A percentile compares a stretch with the other conserved stretches of the same genome.
phyloP scores from a whole-genome alignment of 1,140 invertebrate species.

The Platorchestia sp. region DNA sequence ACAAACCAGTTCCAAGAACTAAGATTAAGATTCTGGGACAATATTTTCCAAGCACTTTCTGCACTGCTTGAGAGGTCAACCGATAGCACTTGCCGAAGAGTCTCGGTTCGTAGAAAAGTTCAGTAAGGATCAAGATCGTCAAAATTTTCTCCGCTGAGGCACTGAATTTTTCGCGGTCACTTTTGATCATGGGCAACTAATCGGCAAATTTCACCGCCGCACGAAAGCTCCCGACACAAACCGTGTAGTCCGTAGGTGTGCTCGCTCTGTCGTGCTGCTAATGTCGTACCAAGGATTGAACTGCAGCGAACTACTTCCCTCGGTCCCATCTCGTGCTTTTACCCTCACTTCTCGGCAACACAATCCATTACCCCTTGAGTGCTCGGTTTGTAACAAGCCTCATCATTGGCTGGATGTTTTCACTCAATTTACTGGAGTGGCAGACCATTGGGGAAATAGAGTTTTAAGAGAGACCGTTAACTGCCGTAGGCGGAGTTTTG shows the following conservation, averaged over 20 bases:
- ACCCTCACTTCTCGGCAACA: constrained; percentile 36
- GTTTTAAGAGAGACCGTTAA: constrained; percentile 53
- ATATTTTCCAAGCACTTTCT: not conserved
- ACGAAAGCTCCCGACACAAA: not conserved
- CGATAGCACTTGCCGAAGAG: not conserved
- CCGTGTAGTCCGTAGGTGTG: not conserved
- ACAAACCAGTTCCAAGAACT: not conserved
- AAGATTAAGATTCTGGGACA: not conserved
- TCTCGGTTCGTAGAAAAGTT: not conserved
- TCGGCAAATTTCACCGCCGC: constrained; percentile 7
- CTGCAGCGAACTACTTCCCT: constrained; percentile 38
- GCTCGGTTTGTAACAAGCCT: constrained; percentile 51
- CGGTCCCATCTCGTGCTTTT: constrained; percentile 47
- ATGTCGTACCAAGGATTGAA: not conserved
- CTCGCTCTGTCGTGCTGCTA: not conserved
- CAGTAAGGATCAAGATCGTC: not conserved
- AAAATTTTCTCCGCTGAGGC: not conserved
- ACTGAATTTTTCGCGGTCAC: not conserved
- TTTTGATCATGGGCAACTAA: not conserved
- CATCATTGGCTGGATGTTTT: constrained; percentile 53
- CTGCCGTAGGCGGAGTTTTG: constrained; percentile 20
- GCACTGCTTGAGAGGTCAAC: not conserved
- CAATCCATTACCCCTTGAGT: constrained; percentile 31
- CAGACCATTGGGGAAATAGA: constrained; percentile 49
- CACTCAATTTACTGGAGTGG: constrained; percentile 53